phyloP scores from a whole-genome alignment of 1,140 invertebrate species.

The Diploscapter pachys region DNA sequence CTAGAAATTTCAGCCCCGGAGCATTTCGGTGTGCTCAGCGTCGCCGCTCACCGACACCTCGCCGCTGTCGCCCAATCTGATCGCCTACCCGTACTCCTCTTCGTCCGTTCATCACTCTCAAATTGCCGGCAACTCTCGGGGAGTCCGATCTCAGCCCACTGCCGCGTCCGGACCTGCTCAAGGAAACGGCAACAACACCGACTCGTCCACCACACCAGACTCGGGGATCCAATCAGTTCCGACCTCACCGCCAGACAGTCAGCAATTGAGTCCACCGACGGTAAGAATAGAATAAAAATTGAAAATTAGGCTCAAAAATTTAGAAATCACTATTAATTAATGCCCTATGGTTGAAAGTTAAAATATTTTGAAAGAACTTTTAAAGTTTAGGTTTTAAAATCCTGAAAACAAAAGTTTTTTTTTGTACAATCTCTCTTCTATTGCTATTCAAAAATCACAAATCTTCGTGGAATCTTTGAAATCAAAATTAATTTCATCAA shows the following conservation, averaged over 20 bases:
- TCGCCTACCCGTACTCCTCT: background rate
- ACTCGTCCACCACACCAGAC: slow-evolving; percentile 35
- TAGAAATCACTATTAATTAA: too few species aligned
- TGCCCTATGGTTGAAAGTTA: too few species aligned
- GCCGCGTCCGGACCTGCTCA: background rate
- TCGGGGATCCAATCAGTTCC: slow-evolving; percentile 40
- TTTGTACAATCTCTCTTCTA: background rate
- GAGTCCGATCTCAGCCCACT: background rate
- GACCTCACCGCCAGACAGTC: slow-evolving; percentile 29
- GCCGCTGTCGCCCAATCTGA: slow-evolving; percentile 7
- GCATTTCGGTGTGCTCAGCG: slow-evolving; percentile 12
- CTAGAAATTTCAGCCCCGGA: slow-evolving; percentile 1
- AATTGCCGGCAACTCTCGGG: too few species aligned
- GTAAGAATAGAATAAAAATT: slow-evolving; percentile 4
- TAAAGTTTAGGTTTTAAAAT: background rate
- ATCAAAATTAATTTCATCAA: too few species aligned
- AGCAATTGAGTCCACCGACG: slow-evolving; percentile 27
- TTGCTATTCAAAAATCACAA: background rate
- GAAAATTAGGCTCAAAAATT: background rate
- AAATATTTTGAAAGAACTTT: background rate
- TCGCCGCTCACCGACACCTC: slow-evolving; percentile 14
- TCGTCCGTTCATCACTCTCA: background rate
- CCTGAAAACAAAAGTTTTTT: background rate
- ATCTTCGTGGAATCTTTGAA: too few species aligned
- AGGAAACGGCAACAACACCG: slow-evolving; percentile 1